Percentiles rank a stretch among this genome's conserved stretches.
Conservation (phyloP, 2,113 vertebrate species). For the Rousettus leschenaultii region DNA sequence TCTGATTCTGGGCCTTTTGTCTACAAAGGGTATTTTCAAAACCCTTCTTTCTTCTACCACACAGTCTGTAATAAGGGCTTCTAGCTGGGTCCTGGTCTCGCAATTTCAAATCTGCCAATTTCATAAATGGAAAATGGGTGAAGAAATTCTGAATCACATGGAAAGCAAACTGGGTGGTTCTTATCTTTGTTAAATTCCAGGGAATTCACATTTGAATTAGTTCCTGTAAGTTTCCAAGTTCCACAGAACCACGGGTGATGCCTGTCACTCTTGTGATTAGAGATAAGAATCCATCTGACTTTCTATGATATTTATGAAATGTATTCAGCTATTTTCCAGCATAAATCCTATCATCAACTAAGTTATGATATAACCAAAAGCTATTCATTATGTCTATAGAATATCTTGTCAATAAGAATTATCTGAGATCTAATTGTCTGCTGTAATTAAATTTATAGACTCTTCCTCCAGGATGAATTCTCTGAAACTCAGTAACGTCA, state of each 20-base stretch:
- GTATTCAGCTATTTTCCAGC: background rate
- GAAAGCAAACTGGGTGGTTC: background rate
- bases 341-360: background rate
- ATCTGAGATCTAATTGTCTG: background rate
- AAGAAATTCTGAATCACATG: background rate
- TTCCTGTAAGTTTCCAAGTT: background rate
- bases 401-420: background rate
- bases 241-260: background rate
- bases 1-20: background rate
- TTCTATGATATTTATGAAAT: background rate
- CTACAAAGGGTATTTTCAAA: background rate
- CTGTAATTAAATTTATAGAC: background rate
- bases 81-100: background rate
- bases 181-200: background rate
- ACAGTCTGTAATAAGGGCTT: background rate
- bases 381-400: background rate
- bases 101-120: background rate
- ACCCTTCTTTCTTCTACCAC: background rate
- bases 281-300: background rate
- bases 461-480: background rate
- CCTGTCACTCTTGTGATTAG: background rate
- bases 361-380: background rate
- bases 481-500: background rate
- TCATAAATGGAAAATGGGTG: background rate
- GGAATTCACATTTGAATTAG: background rate